Conservation (phyloP, 2,888 invertebrate species). For the Drosophila tanythrix region DNA sequence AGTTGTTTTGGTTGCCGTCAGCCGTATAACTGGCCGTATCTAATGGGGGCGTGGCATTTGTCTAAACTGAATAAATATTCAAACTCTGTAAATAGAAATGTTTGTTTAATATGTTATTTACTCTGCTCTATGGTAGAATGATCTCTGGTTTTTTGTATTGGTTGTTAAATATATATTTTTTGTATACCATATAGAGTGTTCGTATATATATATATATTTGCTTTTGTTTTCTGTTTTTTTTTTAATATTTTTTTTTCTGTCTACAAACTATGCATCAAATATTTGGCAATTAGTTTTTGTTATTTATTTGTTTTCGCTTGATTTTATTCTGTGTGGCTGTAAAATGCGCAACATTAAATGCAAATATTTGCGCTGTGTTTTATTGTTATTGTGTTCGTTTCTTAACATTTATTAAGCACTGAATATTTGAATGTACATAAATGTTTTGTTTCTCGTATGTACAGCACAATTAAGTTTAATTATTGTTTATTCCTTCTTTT, state of each 20-base stretch:
- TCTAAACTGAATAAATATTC: conserved; percentile 69
- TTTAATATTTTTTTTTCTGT: conserved; percentile 19
- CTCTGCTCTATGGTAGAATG: conserved; percentile 51
- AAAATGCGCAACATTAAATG: conserved; percentile 68
- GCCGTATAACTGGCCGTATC: conserved; percentile 3
- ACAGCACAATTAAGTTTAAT: conserved; percentile 73
- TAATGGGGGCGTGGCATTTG: conserved; percentile 39
- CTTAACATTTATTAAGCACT: conserved; percentile 54
- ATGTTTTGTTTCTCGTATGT: conserved; percentile 41
- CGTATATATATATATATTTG: conserved; percentile 28
- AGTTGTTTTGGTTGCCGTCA: conserved; percentile 8
- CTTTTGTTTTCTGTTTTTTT: conserved; percentile 14
- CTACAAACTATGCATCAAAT: conserved; percentile 67
- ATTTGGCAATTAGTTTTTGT: conserved; percentile 76
- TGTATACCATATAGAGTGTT: conserved; percentile 19
- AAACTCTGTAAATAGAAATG: conserved; percentile 67
- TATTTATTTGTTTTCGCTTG: conserved; percentile 26
- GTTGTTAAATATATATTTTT: conserved; percentile 26
- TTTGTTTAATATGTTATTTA: conserved; percentile 58
- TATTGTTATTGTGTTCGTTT: conserved; percentile 22
- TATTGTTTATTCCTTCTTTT: conserved; percentile 55
- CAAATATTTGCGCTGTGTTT: conserved; percentile 58
- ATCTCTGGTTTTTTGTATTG: conserved; percentile 25
- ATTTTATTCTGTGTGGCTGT: conserved; percentile 44
- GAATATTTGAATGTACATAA: conserved; percentile 24